Evolutionary conservation across 2,113 vertebrate genomes (phyloP).

Genomic region (Saccopteryx bilineata): DNA sequence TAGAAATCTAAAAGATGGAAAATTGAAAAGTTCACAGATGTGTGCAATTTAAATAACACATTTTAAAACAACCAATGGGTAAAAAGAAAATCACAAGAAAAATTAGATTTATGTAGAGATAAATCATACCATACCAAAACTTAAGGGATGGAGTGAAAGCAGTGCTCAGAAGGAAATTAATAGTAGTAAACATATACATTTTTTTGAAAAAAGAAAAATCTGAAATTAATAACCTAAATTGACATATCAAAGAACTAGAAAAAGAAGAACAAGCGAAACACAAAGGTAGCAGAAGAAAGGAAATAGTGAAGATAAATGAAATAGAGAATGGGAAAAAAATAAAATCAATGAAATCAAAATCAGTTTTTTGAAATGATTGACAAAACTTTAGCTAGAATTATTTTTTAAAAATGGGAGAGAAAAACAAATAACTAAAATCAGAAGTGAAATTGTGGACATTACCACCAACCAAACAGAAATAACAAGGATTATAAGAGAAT

Average conservation of each 20-base stretch:
- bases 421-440: constrained; percentile 27
- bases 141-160: neutral
- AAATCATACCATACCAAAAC: neutral
- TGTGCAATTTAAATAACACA: neutral
- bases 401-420: neutral
- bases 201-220: neutral
- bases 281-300: constrained; percentile 1
- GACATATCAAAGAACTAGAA: neutral
- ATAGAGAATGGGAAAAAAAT: neutral
- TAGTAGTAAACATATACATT: neutral
- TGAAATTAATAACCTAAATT: neutral
- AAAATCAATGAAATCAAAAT: constrained; percentile 33
- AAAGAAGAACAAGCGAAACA: constrained; percentile 41
- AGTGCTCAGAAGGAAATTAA: neutral
- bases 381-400: neutral
- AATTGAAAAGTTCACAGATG: constrained; percentile 27
- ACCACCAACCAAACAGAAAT: neutral
- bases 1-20: neutral
- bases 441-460: neutral
- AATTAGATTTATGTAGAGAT: constrained; percentile 44
- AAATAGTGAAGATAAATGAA: constrained; percentile 46
- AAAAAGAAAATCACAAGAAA: constrained; percentile 12
- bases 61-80: neutral
- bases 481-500: neutral
- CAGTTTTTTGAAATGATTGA: neutral